Evolutionary conservation across 2,113 vertebrate species (phyloP), one percentile per base, ranked within the genome.

Genomic region (Scytalopus superciliaris): DNA sequence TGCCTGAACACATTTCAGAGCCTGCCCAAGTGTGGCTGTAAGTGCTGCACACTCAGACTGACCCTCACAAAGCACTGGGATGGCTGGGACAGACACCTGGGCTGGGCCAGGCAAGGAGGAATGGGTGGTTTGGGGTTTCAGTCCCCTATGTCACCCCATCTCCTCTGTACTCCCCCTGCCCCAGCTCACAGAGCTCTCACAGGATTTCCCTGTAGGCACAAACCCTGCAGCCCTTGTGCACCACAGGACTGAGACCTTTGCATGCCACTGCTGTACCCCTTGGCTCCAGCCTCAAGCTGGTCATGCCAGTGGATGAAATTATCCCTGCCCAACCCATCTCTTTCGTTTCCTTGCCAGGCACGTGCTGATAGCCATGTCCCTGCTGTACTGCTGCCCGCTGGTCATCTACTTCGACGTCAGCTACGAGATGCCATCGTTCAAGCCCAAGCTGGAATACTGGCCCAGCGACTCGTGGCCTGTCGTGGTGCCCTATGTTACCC

Each of bases 401-500:
- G 96, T 99, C 72, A 98, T 98, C 50, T 98, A 98, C 97, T 96
- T 99, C 39, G 98, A 99, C 0, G 97, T 98, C 87, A 83, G 0
- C 50, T 97, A 98, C 0, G 99, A 99, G 97, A 98, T 99, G 90
- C 99, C 99, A 2, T 96, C 97, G 1, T 97, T 98, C 3, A 96
- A 98, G n/a, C 98, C 99, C 6, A 98, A 97, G 79, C 80, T 99
- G 22, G 97, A 94, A 63, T 99, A 99, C 85, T 99, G 99, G 99
- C 99, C 99, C 13, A 97, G 93, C 3, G 98, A 99, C 84, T 97
- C 97, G 2, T 99, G 98, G 98, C 92, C 91, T 0, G 10, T 99
- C 0, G 98, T 98, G 49, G 89, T 99, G 83, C 99, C 99, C 42
- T 99, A 99, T 5, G 56, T 99, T 53, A 83, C 96, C n/a, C 64